Percentiles rank a stretch among this genome's conserved stretches.
Evolutionary conservation across 2,113 vertebrate genomes (phyloP).

Genomic region (Corvus moneduloides): DNA sequence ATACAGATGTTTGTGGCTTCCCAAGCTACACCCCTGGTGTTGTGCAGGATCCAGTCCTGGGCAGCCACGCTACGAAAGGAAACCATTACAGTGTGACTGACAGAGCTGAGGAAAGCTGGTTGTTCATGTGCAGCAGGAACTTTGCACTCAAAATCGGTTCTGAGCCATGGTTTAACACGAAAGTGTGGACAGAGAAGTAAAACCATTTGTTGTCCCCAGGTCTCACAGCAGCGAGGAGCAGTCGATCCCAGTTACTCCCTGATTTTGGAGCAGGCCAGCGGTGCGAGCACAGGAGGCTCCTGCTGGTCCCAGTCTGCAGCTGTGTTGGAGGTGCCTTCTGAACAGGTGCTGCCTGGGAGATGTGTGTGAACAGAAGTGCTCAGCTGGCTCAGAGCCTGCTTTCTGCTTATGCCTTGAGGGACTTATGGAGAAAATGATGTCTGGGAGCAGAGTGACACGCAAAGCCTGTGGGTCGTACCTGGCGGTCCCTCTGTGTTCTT

Average conservation of each 20-base stretch:
- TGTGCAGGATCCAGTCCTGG: not conserved
- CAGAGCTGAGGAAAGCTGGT: not conserved
- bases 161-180: not conserved
- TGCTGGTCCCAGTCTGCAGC: not conserved
- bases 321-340: not conserved
- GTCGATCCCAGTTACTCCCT: accelerated
- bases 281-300: not conserved
- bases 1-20: not conserved
- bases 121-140: not conserved
- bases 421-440: not conserved
- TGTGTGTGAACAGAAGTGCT: not conserved
- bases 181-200: accelerated
- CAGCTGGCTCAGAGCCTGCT: not conserved
- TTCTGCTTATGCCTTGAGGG: not conserved
- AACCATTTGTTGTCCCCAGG: not conserved
- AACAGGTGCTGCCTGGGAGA: not conserved
- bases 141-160: not conserved
- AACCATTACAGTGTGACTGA: not conserved
- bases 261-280: accelerated
- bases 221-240: not conserved
- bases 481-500: not conserved
- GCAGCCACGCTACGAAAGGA: not conserved
- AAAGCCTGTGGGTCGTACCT: conserved; percentile 3
- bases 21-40: accelerated
- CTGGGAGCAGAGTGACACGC: conserved; percentile 9